A percentile compares a stretch with the other conserved stretches of the same genome.
Conservation (phyloP, 23 tunicate genomes). For the Diplosoma virens region DNA sequence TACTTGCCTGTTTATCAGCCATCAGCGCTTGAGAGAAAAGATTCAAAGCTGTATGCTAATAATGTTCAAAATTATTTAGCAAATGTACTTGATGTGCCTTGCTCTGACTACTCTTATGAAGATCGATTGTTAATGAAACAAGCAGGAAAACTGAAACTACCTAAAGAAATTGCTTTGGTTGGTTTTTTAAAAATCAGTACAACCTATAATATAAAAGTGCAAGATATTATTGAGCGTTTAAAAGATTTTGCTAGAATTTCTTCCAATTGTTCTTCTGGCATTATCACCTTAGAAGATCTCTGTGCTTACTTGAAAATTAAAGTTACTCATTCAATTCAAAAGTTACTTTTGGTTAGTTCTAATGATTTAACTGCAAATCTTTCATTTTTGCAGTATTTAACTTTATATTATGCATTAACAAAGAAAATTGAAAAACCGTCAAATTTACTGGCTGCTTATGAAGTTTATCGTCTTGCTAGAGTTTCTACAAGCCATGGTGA, state of each 20-base stretch:
- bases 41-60: slow-evolving; percentile 70
- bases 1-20: slow-evolving; percentile 81
- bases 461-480: neutral
- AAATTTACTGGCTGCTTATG: neutral
- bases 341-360: slow-evolving; percentile 39
- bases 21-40: slow-evolving; percentile 28
- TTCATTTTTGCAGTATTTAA: slow-evolving; percentile 50
- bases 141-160: slow-evolving; percentile 56
- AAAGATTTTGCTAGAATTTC: slow-evolving; percentile 28
- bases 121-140: slow-evolving; percentile 68
- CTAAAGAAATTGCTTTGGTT: slow-evolving; percentile 35
- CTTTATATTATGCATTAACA: slow-evolving; percentile 6
- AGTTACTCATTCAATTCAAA: slow-evolving; percentile 14
- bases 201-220: slow-evolving; percentile 30
- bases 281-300: slow-evolving; percentile 46
- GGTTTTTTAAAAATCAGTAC: slow-evolving; percentile 41
- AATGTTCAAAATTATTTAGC: slow-evolving; percentile 57
- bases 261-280: slow-evolving; percentile 12
- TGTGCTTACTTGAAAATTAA: slow-evolving; percentile 28
- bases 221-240: slow-evolving; percentile 34
- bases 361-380: slow-evolving; percentile 15
- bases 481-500: too few species aligned
- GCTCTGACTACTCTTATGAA: slow-evolving; percentile 73
- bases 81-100: slow-evolving; percentile 21
- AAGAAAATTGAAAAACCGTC: neutral